These are phyloP conservation scores for Agriopis aurantiaria DNA, from an alignment of 2,888 invertebrate genomes.

Conservation along the genomic window DNA sequence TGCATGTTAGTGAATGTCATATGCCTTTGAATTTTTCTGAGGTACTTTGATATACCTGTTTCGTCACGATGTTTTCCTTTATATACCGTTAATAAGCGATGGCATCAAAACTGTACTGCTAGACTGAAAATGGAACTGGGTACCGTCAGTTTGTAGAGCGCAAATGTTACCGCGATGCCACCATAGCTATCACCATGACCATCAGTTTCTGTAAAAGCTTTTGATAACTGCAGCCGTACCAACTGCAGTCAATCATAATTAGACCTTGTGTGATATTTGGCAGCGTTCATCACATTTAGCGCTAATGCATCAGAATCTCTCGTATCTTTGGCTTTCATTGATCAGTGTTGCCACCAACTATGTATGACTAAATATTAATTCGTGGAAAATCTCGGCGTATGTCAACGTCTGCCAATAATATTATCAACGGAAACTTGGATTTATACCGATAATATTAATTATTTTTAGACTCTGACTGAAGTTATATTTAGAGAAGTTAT, in stretches of 20 bases:
- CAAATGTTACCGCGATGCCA: too few relatives aligned
- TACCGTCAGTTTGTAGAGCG: too few relatives aligned
- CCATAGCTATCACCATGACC: background rate
- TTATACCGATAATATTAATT: conserved; percentile 20
- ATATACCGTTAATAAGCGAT: too few relatives aligned
- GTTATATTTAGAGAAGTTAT: conserved; percentile 19
- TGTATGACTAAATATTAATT: conserved; percentile 3
- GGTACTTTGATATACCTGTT: too few relatives aligned
- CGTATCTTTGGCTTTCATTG: conserved; percentile 12
- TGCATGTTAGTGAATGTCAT: too few relatives aligned
- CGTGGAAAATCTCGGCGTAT: conserved; percentile 19
- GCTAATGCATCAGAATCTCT: conserved; percentile 5
- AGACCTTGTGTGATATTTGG: conserved; percentile 18
- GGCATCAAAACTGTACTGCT: too few relatives aligned
- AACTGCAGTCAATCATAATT: background rate
- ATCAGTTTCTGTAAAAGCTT: background rate
- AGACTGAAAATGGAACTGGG: too few relatives aligned
- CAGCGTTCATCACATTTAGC: background rate
- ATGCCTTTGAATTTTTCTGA: too few relatives aligned
- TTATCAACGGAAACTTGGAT: conserved; percentile 25
- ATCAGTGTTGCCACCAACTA: background rate
- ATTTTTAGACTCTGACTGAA: conserved; percentile 22
- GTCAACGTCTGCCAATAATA: conserved; percentile 30
- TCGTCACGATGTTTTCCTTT: too few relatives aligned
- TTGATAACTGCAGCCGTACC: background rate